Evolutionary conservation across 2,113 vertebrate genomes (phyloP).

Genomic region (Phyllostomus discolor): DNA sequence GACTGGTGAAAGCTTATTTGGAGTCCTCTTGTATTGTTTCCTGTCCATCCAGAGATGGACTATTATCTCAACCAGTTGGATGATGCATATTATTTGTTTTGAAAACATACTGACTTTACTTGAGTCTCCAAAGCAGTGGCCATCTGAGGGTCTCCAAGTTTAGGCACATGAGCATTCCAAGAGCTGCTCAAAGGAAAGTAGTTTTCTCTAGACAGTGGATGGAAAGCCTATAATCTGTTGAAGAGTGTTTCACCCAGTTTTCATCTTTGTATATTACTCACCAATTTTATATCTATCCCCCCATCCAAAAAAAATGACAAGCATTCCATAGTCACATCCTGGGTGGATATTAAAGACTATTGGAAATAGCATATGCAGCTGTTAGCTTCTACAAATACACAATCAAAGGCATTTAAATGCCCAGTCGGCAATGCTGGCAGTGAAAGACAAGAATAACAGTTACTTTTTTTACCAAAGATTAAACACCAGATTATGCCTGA

Average conservation of each 20-base stretch:
- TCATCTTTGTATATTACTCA: not conserved
- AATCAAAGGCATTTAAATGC: slow-evolving; percentile 30
- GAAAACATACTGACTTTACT: not conserved
- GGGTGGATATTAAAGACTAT: slow-evolving; percentile 40
- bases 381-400: slow-evolving; percentile 57
- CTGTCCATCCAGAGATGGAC: not conserved
- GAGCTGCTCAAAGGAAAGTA: not conserved
- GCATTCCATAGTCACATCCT: slow-evolving; percentile 44
- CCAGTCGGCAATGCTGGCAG: not conserved
- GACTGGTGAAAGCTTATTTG: not conserved
- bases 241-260: slow-evolving; percentile 57
- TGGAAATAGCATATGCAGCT: slow-evolving; percentile 62
- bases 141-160: not conserved
- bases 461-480: slow-evolving; percentile 36
- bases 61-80: not conserved
- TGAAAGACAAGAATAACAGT: slow-evolving; percentile 49
- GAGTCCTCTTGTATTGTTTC: not conserved
- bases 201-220: not conserved
- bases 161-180: not conserved
- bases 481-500: slow-evolving; percentile 9
- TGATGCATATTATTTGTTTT: not conserved
- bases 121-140: not conserved
- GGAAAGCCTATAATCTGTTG: not conserved
- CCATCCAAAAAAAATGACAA: slow-evolving; percentile 41
- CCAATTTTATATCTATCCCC: not conserved